Evolutionary conservation across 2,888 invertebrate species (phyloP).

Genomic region (Phlogophora meticulosa): DNA sequence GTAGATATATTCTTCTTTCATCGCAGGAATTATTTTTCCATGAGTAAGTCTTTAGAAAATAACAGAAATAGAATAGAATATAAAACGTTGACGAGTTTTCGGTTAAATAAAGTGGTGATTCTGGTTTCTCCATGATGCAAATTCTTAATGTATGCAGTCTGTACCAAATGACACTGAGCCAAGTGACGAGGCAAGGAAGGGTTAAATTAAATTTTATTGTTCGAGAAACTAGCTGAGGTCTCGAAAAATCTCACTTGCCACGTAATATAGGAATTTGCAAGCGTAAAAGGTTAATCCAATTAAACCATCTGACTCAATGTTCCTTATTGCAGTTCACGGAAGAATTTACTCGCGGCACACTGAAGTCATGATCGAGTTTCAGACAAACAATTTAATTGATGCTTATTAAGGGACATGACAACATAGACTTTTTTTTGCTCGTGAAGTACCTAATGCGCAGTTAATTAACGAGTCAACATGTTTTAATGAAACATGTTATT

Average conservation of each 20-base stretch:
- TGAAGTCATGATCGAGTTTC: slow-evolving; percentile 70
- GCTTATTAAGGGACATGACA: slow-evolving; percentile 38
- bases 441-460: slow-evolving; percentile 17
- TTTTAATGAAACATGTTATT: slow-evolving; percentile 10
- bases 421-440: slow-evolving; percentile 18
- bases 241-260: slow-evolving; percentile 59
- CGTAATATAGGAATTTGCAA: slow-evolving; percentile 55
- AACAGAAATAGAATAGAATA: not conserved
- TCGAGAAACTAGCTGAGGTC: slow-evolving; percentile 53
- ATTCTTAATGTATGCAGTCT: slow-evolving; percentile 22
- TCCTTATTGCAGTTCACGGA: slow-evolving; percentile 80
- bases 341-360: slow-evolving; percentile 69
- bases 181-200: slow-evolving; percentile 46
- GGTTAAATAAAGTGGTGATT: not conserved
- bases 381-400: slow-evolving; percentile 70
- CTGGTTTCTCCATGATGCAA: slow-evolving; percentile 14
- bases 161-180: not conserved
- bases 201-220: slow-evolving; percentile 47
- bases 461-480: slow-evolving; percentile 11
- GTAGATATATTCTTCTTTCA: not conserved
- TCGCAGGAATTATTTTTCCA: not conserved
- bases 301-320: slow-evolving; percentile 80
- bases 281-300: slow-evolving; percentile 73
- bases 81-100: not conserved
- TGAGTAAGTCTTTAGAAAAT: not conserved